Evolutionary conservation across 2,888 invertebrate species (phyloP).

Genomic region (Drosophila emarginata): DNA sequence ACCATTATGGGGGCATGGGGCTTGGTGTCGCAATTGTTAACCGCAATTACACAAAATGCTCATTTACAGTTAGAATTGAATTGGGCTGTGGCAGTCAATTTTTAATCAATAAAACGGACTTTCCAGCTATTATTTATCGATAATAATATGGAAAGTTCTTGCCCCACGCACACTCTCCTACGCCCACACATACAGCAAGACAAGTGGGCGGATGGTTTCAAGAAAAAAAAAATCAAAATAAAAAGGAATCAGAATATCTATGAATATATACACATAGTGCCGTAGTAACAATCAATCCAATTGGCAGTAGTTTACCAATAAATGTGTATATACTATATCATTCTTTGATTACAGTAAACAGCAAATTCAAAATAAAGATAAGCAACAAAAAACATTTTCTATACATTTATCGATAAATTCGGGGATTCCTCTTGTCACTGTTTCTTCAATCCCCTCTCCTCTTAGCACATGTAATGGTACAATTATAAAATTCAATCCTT

Average conservation of each 20-base stretch:
- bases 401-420: too few species aligned
- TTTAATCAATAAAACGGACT: slow-evolving; percentile 7
- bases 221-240: not conserved
- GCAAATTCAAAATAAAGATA: too few species aligned
- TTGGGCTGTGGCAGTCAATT: slow-evolving; percentile 12
- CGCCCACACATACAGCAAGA: not conserved
- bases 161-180: not conserved
- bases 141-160: not conserved
- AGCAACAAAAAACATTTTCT: not conserved
- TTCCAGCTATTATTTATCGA: not conserved
- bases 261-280: too few species aligned
- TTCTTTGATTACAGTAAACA: too few species aligned
- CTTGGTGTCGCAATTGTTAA: slow-evolving; percentile 15
- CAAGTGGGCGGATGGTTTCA: not conserved
- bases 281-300: too few species aligned
- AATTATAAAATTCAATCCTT: too few species aligned
- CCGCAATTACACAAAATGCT: slow-evolving; percentile 44
- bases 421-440: too few species aligned
- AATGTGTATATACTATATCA: too few species aligned
- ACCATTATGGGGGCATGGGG: not conserved
- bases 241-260: not conserved
- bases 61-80: slow-evolving; percentile 22
- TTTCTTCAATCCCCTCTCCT: too few species aligned
- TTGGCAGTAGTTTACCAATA: too few species aligned
- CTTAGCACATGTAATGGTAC: too few species aligned